A percentile compares a stretch with the other conserved stretches of the same genome.
These are phyloP conservation scores for Myotis brandtii DNA, from an alignment of 2,113 vertebrate species.

Conservation along the genomic window DNA sequence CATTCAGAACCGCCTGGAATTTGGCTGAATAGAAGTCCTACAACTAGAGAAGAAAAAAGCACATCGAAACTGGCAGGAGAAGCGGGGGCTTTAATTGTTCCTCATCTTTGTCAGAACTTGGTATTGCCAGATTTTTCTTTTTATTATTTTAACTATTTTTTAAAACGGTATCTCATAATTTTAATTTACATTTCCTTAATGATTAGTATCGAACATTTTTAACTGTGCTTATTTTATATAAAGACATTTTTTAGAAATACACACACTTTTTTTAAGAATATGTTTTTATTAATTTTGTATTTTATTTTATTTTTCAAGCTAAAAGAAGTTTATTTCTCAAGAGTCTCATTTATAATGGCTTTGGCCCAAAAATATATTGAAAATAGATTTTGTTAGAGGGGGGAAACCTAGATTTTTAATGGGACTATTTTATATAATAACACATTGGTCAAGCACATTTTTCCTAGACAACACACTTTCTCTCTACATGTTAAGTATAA, in stretches of 20 bases:
- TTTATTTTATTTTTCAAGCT: no score
- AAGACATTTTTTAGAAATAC: not conserved
- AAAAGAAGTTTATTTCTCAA: no score
- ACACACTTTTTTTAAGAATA: not conserved
- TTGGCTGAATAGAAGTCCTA: no score
- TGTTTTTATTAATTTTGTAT: no score
- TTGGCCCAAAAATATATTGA: no score
- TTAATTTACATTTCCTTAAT: not conserved
- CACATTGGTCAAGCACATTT: slow-evolving; percentile 61
- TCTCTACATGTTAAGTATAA: slow-evolving; percentile 25
- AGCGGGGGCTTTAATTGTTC: not conserved
- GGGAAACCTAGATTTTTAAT: no score
- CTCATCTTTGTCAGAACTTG: not conserved
- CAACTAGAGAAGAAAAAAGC: no score
- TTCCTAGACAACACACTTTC: slow-evolving; percentile 23
- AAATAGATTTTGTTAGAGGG: no score
- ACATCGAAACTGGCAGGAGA: no score
- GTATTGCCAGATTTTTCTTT: not conserved
- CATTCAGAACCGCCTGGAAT: no score
- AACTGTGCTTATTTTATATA: not conserved
- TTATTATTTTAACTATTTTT: not conserved
- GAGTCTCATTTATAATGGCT: no score
- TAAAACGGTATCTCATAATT: not conserved
- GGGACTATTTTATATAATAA: not conserved
- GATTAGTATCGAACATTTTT: not conserved